Evolutionary conservation across 2,888 invertebrate species (phyloP), one percentile per base, ranked within the genome.

Genomic region (Ornithoptera alexandrae): DNA sequence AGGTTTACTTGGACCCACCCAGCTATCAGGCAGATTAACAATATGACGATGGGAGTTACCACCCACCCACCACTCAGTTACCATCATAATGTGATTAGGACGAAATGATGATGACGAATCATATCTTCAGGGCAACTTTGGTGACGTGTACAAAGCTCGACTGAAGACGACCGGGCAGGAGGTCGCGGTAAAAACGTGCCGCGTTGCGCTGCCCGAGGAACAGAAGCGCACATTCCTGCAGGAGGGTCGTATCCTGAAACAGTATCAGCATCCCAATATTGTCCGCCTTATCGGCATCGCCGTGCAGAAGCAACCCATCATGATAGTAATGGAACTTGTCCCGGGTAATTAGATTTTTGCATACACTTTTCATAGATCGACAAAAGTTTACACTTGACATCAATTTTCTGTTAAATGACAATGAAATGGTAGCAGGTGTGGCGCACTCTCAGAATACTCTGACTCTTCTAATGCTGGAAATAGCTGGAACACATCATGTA

Each of bases 251-350:
- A 98, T 99, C 76, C 93, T 99, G 18, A 98, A 98, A 85, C 98
- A 98, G 86, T 99, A 99, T 86, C 97, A 98, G 86, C 99, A 99
- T 88, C 97, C 98, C 0, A 99, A 99, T 89, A 97, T 99, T 74
- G 99, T 99, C 56, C 95, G 97, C 82, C 94, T 99, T 57, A 98
- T 98, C 77, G 99, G 99, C 42, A 98, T 99, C 78, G 99, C 98
- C 78, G 98, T 98, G 73, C 98, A 98, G 88, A 97, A 98, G 82
- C 98, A 98, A 80, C 99, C 99, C 0, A 98, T 99, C 70, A 98
- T 99, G 98, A 98, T 99, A 80, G 98, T 99, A 50, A 99, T 99
- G 99, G 99, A 99, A 92, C 94, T 98, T 72, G 98, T 98, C 62
- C 95, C 96, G 76, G 96, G 97, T 96, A 62, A 22, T 57, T 15